Evolutionary conservation across 2,888 invertebrate genomes (phyloP), one percentile per base, ranked within the genome.

Genomic region (Drosophila pullipes): DNA sequence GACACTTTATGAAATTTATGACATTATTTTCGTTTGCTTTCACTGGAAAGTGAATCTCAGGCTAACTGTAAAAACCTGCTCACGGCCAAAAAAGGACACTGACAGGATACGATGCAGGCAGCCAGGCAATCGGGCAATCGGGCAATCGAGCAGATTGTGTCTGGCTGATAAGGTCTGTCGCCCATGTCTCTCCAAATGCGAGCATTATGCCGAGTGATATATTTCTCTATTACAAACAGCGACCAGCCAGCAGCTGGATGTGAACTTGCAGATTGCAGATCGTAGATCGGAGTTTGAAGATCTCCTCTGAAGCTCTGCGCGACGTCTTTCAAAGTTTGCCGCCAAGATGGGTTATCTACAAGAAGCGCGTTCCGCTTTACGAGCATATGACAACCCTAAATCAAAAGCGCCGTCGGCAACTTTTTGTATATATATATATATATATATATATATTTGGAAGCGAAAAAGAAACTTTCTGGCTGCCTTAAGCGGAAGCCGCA

Each of bases 1-100:
- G 91, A 91, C 91, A 92, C 82, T 91, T 91, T 91, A 91, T 91
- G 90, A 90, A 92, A 91, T 91, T 91, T 91, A 91, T 91, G 91
- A 90, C 87, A 85, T 85, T 83, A 77, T 87, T 78, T 70, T 31
- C 35, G 35, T 52, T 28, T 33, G 70, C 81, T 78, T 91, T 90
- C 83, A 49, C 37, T 70, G 72, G 87, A 89, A 89, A 88, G 78
- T 81, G 62, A 80, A 77, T 69, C 63, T 60, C 33, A 7, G 18
- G 16, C 30, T 89, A 90, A 90, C 85, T 82, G 90, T 91, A 90
- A 81, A 84, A 9, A 76, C 44, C 39, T 28, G 57, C 16, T 58
- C 72, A 83, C 82, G 81, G 82, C 67, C 73, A 72, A 10, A 41
- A 41, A 47, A 16, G 76, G 58, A 76, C 72, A 65, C 72, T 61